These are phyloP conservation scores for Patiria pectinifera DNA, from an alignment of 53 echinoderm and acorn worm genomes.

Conservation along the genomic window DNA sequence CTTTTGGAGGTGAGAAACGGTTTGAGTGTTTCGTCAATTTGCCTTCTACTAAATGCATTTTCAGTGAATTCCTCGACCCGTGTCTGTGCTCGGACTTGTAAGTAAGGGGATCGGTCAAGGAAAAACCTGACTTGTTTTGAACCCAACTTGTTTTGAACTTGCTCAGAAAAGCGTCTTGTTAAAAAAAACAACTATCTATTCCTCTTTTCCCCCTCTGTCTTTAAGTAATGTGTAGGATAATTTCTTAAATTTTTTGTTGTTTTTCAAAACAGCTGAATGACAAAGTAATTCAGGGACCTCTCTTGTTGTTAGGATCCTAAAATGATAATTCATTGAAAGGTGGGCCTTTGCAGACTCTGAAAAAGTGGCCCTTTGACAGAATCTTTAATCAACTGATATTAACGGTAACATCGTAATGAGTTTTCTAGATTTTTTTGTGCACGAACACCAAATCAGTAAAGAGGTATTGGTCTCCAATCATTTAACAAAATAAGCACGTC, in stretches of 20 bases:
- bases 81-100: conserved; percentile 12
- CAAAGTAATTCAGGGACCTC: too few species aligned
- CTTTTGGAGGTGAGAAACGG: neutral
- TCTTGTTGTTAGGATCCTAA: too few species aligned
- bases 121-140: too few species aligned
- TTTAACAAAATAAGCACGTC: neutral
- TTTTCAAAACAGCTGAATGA: neutral
- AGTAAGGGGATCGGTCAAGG: neutral
- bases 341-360: too few species aligned
- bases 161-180: neutral
- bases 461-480: neutral
- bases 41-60: conserved; percentile 45
- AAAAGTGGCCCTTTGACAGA: too few species aligned
- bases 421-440: neutral
- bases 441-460: neutral
- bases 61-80: conserved; percentile 31
- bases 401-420: neutral
- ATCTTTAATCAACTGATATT: neutral
- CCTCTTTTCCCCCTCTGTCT: neutral
- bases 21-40: conserved; percentile 59
- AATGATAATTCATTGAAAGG: too few species aligned
- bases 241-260: neutral
- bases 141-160: conserved; percentile 1
- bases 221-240: neutral
- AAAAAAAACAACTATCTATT: neutral